phyloP scores from a whole-genome alignment of 2,113 vertebrate species.

The Cygnus atratus region DNA sequence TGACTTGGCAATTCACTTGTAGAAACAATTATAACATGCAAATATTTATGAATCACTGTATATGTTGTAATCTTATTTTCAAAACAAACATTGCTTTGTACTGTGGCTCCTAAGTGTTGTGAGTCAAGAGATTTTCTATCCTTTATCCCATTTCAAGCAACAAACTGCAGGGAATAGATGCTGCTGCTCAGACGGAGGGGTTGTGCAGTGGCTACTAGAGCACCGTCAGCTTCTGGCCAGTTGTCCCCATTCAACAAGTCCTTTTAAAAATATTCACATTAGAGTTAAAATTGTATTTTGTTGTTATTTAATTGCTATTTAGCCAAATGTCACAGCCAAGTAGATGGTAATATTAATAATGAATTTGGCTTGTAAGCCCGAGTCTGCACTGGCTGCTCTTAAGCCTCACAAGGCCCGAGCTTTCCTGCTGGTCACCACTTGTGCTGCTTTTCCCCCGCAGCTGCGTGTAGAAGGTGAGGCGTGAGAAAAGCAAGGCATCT shows the following conservation, averaged over 20 bases:
- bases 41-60: conserved; percentile 69
- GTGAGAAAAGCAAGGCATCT: neutral
- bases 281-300: conserved; percentile 44
- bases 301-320: conserved; percentile 50
- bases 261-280: conserved; percentile 52
- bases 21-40: conserved; percentile 73
- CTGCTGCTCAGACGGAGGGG: neutral
- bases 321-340: conserved; percentile 43
- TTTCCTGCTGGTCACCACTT: neutral
- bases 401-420: neutral
- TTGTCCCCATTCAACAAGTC: conserved; percentile 38
- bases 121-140: neutral
- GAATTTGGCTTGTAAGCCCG: neutral
- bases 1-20: conserved; percentile 58
- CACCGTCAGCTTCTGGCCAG: conserved; percentile 3
- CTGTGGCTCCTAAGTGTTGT: neutral
- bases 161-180: conserved; percentile 32
- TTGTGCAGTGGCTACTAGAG: neutral
- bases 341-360: conserved; percentile 13
- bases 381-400: neutral
- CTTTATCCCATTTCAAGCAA: neutral
- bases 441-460: neutral
- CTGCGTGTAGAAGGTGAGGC: neutral
- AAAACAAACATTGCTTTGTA: conserved; percentile 59
- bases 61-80: conserved; percentile 64